Evolutionary conservation across 2,113 vertebrate genomes (phyloP).

Genomic region (Oxyura jamaicensis): DNA sequence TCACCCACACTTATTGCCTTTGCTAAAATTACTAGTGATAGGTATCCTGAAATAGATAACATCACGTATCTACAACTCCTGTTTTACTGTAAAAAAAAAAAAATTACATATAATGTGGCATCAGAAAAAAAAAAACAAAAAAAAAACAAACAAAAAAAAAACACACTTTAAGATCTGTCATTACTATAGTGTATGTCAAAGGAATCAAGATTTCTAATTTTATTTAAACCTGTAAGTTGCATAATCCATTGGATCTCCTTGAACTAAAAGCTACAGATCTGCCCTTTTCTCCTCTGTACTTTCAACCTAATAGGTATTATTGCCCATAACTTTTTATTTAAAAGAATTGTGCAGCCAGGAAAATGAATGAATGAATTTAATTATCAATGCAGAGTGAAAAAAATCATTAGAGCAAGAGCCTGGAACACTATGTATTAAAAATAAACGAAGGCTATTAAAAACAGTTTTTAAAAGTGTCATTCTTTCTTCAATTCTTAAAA

Average conservation of each 20-base stretch:
- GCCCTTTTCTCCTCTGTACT: constrained; percentile 80
- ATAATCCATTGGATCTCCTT: constrained; percentile 13
- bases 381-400: constrained; percentile 86
- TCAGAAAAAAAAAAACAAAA: neutral
- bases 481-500: constrained; percentile 75
- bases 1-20: neutral
- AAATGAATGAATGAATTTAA: constrained; percentile 92
- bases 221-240: constrained; percentile 24
- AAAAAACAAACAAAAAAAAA: neutral
- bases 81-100: neutral
- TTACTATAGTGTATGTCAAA: neutral
- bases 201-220: neutral
- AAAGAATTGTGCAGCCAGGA: constrained; percentile 81
- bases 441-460: constrained; percentile 85
- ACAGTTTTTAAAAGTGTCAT: constrained; percentile 73
- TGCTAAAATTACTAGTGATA: neutral
- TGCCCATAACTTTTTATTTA: constrained; percentile 85
- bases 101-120: neutral
- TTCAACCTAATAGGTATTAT: constrained; percentile 78
- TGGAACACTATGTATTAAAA: constrained; percentile 83
- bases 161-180: neutral
- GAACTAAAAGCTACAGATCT: constrained; percentile 44
- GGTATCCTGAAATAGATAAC: neutral
- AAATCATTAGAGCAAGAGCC: constrained; percentile 87
- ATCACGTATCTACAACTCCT: neutral